Percentiles rank a stretch among this genome's conserved stretches.
Conservation (phyloP, 2,113 vertebrate genomes). For the Deroptyus accipitrinus region DNA sequence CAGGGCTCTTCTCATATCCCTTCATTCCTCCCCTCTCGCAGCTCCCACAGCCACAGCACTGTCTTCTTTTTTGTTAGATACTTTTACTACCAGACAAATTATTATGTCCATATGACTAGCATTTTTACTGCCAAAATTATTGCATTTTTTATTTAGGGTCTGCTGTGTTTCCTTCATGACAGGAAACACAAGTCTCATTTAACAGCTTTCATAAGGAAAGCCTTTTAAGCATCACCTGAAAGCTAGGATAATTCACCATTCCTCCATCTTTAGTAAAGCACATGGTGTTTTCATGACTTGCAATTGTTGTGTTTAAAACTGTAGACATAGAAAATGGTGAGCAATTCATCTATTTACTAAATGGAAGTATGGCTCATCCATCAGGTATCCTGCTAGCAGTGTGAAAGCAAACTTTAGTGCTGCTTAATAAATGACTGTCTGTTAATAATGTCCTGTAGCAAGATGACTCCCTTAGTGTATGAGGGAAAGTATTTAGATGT, state of each 20-base stretch:
- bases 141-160: neutral
- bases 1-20: neutral
- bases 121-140: neutral
- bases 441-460: neutral
- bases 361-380: neutral
- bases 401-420: slow-evolving; percentile 27
- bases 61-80: neutral
- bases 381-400: neutral
- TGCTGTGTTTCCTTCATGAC: neutral
- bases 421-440: neutral
- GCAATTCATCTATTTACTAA: slow-evolving; percentile 13
- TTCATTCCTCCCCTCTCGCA: neutral
- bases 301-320: slow-evolving; percentile 42
- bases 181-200: neutral
- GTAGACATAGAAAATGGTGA: neutral
- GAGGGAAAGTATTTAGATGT: neutral
- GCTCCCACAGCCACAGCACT: neutral
- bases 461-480: neutral
- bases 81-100: neutral
- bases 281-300: neutral
- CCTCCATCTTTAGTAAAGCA: neutral
- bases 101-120: neutral
- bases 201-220: neutral
- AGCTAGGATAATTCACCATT: neutral
- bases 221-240: neutral